These are phyloP conservation scores for Girardinus metallicus DNA, from an alignment of 2,797 vertebrate genomes.

Conservation along the genomic window DNA sequence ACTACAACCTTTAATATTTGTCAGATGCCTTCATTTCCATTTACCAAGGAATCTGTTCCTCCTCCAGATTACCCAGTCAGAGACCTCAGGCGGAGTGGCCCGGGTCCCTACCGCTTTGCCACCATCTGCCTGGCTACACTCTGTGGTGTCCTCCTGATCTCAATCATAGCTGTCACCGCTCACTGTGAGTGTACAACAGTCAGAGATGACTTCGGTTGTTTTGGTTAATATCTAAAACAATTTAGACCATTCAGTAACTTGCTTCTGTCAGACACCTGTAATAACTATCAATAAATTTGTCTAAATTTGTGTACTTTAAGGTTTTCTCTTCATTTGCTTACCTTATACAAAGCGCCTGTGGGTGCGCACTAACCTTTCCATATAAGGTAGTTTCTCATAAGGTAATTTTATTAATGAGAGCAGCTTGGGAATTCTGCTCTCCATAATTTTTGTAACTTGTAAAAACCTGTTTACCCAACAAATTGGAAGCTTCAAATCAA, in stretches of 20 bases:
- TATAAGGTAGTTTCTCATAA: background rate
- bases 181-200: constrained; percentile 48
- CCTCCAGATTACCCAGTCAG: constrained; percentile 24
- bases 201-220: background rate
- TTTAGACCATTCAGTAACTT: background rate
- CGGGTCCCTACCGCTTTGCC: constrained; percentile 46
- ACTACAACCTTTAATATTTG: background rate
- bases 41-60: background rate
- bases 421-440: background rate
- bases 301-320: background rate
- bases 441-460: background rate
- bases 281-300: too few relatives aligned
- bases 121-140: constrained; percentile 53
- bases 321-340: too few relatives aligned
- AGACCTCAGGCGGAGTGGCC: background rate
- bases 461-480: background rate
- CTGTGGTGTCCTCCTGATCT: constrained; percentile 61
- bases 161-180: constrained; percentile 57
- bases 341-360: too few relatives aligned
- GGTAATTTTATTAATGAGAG: background rate
- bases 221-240: background rate
- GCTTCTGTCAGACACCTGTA: background rate
- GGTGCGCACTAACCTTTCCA: background rate
- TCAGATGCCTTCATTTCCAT: background rate
- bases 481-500: background rate